Evolutionary conservation across 2,797 vertebrate genomes (phyloP), one percentile per base, ranked within the genome.

Genomic region (Chromobotia macracanthus): DNA sequence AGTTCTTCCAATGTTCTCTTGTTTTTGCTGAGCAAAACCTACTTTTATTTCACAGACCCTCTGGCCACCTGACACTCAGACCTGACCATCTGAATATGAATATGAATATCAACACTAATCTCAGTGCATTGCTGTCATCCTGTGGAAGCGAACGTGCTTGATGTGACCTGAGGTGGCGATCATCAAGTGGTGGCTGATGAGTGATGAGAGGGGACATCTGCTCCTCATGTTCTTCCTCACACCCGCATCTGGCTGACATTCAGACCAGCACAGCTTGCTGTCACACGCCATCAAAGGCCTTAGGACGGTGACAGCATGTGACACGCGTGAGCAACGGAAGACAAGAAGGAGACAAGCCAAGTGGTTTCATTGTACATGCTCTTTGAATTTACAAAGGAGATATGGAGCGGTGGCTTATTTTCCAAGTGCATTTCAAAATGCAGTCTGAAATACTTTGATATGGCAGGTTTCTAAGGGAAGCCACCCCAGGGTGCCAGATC

Each of bases 201-300:
- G 56, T 80, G 67, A 70, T 75, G 82, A 84, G 80, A 75, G 74
- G 44, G 19, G 80, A 82, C 71, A 82, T 80, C 80, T 86, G 84
- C 48, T 80, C 53, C 74, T 89, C 79, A 84, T 85, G 83, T 87
- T 86, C 87, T 80, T 86, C 60, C 48, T 82, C 84, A 80, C 81
- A 83, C 79, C 64, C 63, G 77, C 71, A 77, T 83, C 83, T 75
- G 78, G 69, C 69, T 82, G 83, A 86, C 84, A 80, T 85, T 82
- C 71, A 70, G 66, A 66, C 70, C 58, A 80, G 51, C 82, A 78
- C 60, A 77, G 78, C 78, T 82, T 41, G 19, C 86, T 89, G 90
- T 90, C 90, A 84, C 82, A 85, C 82, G 82, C 61, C 55, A 87
- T 89, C 86, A 88, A 72, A 75, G 58, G 44, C 60, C 38, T 23